Evolutionary conservation across 2,888 invertebrate species (phyloP), one percentile per base, ranked within the genome.

Genomic region (Netelia melanura): DNA sequence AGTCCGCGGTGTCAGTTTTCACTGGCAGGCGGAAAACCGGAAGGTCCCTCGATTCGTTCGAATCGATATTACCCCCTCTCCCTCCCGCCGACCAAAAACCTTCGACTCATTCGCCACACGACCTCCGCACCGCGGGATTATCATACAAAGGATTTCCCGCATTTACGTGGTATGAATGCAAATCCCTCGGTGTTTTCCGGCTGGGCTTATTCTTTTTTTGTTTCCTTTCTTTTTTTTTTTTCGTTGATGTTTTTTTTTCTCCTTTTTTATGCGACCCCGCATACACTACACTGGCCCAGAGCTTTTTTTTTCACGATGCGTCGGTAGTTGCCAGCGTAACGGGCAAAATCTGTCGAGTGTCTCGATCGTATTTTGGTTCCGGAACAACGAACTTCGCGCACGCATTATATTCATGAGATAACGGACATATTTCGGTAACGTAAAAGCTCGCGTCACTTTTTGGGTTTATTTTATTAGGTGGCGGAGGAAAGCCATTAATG

Each of bases 81-180:
- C 76, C 38, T 38, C 3, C 6, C 30, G 5, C 3, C 38, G 38
- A 38, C 38, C 70, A 54, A 68, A 75, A 68, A 80, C 81, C 70
- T 44, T 52, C 30, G 30, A 64, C 65, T 72, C 62, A 52, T 61
- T 72, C 81, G 43, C 56, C 71, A 23, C 71, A 23, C 77, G 67
- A 68, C 61, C 76, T 81, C 87, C 87, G 86, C 87, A 86, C 81
- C 84, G 68, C 85, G 82, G 88, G 88, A 90, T 90, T 90, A 91
- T 89, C 88, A 89, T 90, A 91, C 90, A 91, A 91, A 91, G 89
- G 90, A 90, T 89, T 89, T 89, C 86, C 88, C 88, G 86, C 88
- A 88, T 91, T 91, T 89, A 90, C 91, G 89, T 88, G 90, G 87
- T 77, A 78, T 87, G 89, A 91, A 91, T 91, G 89, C 87, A 91